Evolutionary conservation across 2,113 vertebrate species (phyloP).

Genomic region (Gopherus evgoodei): DNA sequence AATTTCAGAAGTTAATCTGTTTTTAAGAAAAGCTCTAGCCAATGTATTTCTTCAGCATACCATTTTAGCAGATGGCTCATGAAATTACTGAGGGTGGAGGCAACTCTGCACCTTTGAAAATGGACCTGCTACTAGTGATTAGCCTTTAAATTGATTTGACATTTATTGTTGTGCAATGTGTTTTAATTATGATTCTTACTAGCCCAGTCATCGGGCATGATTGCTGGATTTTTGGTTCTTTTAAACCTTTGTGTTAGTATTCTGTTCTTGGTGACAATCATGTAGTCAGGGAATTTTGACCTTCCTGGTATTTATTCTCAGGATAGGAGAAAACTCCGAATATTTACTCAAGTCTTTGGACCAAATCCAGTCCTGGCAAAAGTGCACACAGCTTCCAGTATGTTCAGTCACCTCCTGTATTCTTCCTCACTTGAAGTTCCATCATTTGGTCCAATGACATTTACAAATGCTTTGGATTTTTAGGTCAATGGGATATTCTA

Average conservation of each 20-base stretch:
- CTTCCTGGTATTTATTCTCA: not conserved
- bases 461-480: not conserved
- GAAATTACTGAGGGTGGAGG: not conserved
- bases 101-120: not conserved
- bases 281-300: not conserved
- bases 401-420: not conserved
- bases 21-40: not conserved
- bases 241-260: not conserved
- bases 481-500: not conserved
- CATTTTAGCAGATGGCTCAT: not conserved
- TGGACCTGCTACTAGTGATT: not conserved
- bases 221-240: not conserved
- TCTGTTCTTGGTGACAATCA: not conserved
- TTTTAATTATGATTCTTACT: not conserved
- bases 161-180: not conserved
- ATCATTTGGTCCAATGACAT: not conserved
- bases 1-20: not conserved
- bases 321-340: not conserved
- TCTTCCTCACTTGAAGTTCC: not conserved
- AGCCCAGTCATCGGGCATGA: not conserved
- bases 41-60: not conserved
- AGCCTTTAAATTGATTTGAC: not conserved
- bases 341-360: not conserved
- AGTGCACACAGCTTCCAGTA: not conserved
- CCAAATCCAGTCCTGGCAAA: not conserved